Conservation (phyloP, 2,797 vertebrate genomes). For the Urocyon cinereoargenteus region DNA sequence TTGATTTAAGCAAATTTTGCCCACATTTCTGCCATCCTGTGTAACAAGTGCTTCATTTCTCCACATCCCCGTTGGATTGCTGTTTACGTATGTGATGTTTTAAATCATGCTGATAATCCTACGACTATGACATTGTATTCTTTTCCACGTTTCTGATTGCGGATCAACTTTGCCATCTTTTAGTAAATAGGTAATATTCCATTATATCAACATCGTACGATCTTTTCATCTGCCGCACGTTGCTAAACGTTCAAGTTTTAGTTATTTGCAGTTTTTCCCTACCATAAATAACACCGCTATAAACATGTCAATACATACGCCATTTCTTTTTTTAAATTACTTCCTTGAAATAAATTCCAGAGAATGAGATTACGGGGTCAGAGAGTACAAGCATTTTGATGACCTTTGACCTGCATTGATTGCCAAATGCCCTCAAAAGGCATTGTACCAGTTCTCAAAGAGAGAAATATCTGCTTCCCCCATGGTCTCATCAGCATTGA, state of each 20-base stretch:
- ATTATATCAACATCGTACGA: neutral
- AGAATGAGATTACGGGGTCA: slow-evolving; percentile 68
- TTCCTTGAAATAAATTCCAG: slow-evolving; percentile 73
- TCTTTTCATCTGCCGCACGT: neutral
- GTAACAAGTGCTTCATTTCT: neutral
- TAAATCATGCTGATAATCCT: neutral
- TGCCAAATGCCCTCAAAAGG: slow-evolving; percentile 63
- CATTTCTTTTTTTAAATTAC: slow-evolving; percentile 62
- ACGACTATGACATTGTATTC: fast-evolving
- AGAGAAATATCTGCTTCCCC: slow-evolving; percentile 48
- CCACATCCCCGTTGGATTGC: neutral
- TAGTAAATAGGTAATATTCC: neutral
- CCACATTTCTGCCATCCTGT: neutral
- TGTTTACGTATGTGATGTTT: neutral
- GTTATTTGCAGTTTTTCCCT: neutral
- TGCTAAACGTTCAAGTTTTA: neutral
- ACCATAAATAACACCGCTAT: slow-evolving; percentile 48
- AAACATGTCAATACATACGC: slow-evolving; percentile 56
- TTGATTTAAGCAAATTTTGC: neutral
- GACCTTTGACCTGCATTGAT: slow-evolving; percentile 70
- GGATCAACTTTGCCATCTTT: neutral
- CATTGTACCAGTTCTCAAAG: slow-evolving; percentile 65
- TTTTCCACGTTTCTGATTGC: neutral
- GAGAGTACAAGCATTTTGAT: slow-evolving; percentile 71
- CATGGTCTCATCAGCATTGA: neutral